phyloP scores from a whole-genome alignment of 2,113 vertebrate species.

The Falcunculus frontatus region DNA sequence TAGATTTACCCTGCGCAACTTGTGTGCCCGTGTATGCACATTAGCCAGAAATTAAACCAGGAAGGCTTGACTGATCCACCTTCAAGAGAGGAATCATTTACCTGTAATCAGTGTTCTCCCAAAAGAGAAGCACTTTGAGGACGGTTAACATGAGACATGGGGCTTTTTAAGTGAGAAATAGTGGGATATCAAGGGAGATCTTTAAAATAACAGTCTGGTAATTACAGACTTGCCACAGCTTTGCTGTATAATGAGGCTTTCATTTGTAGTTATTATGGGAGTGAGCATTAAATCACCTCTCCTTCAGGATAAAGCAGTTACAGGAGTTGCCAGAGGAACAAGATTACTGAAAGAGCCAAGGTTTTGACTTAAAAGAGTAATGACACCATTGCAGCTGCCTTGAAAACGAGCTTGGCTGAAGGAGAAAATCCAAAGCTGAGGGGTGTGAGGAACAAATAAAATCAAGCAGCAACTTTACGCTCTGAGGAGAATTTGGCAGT shows the following conservation, averaged over 20 bases:
- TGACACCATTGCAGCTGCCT: background rate
- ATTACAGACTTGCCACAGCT: slow-evolving; percentile 35
- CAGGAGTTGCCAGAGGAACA: slow-evolving; percentile 7
- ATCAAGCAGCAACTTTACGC: background rate
- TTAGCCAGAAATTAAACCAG: slow-evolving; percentile 14
- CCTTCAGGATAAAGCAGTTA: background rate
- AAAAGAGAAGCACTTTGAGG: background rate
- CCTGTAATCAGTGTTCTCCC: slow-evolving; percentile 16
- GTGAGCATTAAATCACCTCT: slow-evolving; percentile 15
- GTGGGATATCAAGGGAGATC: background rate
- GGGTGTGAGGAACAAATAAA: background rate
- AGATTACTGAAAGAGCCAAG: background rate
- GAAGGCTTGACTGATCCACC: background rate
- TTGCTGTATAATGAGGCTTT: slow-evolving; percentile 14
- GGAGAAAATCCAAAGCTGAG: background rate
- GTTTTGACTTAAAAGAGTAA: slow-evolving; percentile 42
- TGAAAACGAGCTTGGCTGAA: background rate
- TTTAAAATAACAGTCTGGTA: slow-evolving; percentile 30
- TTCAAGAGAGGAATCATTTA: background rate
- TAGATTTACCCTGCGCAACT: background rate
- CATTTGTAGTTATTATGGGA: slow-evolving; percentile 31
- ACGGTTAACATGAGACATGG: background rate
- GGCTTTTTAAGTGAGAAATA: slow-evolving; percentile 14
- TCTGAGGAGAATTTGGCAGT: background rate
- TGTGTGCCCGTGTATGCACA: background rate